phyloP scores from a whole-genome alignment of 2,113 vertebrate species.

The Sebastes fasciatus region DNA sequence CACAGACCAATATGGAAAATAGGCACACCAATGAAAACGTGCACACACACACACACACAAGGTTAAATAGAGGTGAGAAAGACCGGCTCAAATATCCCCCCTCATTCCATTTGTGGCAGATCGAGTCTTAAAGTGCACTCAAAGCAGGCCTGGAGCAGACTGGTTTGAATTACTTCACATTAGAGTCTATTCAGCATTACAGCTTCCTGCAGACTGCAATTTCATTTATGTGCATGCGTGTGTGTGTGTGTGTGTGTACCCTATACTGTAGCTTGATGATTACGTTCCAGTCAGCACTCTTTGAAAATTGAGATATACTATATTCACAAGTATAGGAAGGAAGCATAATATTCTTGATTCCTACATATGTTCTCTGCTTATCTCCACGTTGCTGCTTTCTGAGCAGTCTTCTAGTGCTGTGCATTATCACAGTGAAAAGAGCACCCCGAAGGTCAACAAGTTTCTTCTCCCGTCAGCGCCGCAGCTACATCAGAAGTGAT shows the following conservation, averaged over 20 bases:
- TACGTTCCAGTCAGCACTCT: slow-evolving; percentile 51
- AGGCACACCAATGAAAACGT: slow-evolving; percentile 22
- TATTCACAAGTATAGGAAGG: slow-evolving; percentile 8
- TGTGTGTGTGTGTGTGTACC: slow-evolving; percentile 10
- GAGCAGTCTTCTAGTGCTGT: slow-evolving; percentile 1
- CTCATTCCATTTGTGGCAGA: slow-evolving; percentile 62
- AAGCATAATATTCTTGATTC: slow-evolving; percentile 18
- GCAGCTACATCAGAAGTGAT: slow-evolving; percentile 38
- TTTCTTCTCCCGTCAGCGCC: slow-evolving; percentile 13
- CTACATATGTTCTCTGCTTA: slow-evolving; percentile 11
- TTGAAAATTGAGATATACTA: slow-evolving; percentile 12
- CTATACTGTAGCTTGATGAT: slow-evolving; percentile 17
- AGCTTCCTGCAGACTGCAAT: slow-evolving; percentile 61
- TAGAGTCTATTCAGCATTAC: slow-evolving; percentile 70
- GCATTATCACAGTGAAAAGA: slow-evolving; percentile 21
- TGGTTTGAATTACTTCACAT: slow-evolving; percentile 74
- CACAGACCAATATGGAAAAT: slow-evolving; percentile 8
- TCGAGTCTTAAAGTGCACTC: slow-evolving; percentile 65
- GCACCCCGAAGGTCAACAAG: slow-evolving; percentile 51
- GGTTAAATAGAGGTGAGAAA: slow-evolving; percentile 74
- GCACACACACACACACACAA: slow-evolving; percentile 41
- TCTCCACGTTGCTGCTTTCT: slow-evolving; percentile 26
- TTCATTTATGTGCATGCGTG: slow-evolving; percentile 31
- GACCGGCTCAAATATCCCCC: slow-evolving; percentile 60
- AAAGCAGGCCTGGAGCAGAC: slow-evolving; percentile 56